Evolutionary conservation across 1,140 invertebrate genomes (phyloP).

Genomic region (Papilio helenus): DNA sequence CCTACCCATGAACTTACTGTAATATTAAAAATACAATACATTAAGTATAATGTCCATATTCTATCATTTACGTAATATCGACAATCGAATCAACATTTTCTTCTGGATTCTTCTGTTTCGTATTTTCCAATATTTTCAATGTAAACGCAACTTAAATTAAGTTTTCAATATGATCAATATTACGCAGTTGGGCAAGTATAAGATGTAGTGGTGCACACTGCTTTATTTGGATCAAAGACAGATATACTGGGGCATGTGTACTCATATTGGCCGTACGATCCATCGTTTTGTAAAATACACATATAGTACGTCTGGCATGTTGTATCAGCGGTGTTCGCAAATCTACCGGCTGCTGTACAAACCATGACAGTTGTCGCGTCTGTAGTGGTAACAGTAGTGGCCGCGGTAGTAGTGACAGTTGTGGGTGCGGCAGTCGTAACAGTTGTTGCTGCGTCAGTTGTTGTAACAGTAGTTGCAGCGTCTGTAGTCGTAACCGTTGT

Average conservation of each 20-base stretch:
- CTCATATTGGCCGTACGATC: conserved; percentile 51
- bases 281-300: conserved; percentile 52
- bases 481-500: conserved; percentile 28
- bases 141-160: background rate
- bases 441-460: conserved; percentile 51
- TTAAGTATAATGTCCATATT: too few species aligned
- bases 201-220: conserved; percentile 53
- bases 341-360: conserved; percentile 56
- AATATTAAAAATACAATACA: background rate
- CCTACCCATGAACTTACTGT: background rate
- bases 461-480: conserved; percentile 29
- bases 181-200: conserved; percentile 49
- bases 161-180: background rate
- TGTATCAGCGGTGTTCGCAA: conserved; percentile 50
- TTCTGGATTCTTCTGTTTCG: background rate
- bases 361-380: conserved; percentile 43
- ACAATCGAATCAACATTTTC: too few species aligned
- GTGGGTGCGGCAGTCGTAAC: conserved; percentile 51
- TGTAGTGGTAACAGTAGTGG: conserved; percentile 47
- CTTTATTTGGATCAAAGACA: conserved; percentile 52
- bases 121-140: background rate
- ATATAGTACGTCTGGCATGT: conserved; percentile 61
- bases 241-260: conserved; percentile 59
- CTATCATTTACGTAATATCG: too few species aligned
- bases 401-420: conserved; percentile 6